These are phyloP conservation scores for Synergus umbraculus DNA, from an alignment of 2,888 invertebrate genomes.

Conservation along the genomic window DNA sequence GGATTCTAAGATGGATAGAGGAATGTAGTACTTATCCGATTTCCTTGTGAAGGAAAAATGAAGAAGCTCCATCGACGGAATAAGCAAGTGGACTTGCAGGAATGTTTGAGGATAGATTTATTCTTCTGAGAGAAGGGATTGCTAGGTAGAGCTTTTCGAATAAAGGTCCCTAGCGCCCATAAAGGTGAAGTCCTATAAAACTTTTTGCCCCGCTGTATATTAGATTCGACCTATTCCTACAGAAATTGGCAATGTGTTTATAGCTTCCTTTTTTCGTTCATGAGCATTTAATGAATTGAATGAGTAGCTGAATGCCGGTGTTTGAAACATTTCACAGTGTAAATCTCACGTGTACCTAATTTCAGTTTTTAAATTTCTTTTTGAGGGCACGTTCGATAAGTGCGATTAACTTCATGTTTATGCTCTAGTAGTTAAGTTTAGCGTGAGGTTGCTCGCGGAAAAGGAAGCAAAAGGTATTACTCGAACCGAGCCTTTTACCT, in stretches of 20 bases:
- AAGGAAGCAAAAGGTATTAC: constrained; percentile 26
- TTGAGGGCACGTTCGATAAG: not conserved
- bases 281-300: not conserved
- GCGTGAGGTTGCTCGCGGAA: constrained; percentile 27
- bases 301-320: not conserved
- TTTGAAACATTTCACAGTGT: not conserved
- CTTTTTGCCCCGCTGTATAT: not conserved
- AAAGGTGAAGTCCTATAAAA: not conserved
- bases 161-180: constrained; percentile 28
- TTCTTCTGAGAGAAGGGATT: constrained; percentile 43
- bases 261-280: not conserved
- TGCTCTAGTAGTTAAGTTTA: constrained; percentile 30
- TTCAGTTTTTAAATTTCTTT: not conserved
- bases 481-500: constrained; percentile 29
- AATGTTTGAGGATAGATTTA: constrained; percentile 37
- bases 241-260: not conserved
- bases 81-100: constrained; percentile 49
- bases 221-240: not conserved
- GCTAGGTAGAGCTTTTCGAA: constrained; percentile 41
- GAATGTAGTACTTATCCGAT: constrained; percentile 47
- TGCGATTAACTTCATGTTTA: constrained; percentile 29
- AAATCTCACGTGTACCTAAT: not conserved
- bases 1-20: constrained; percentile 45
- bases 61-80: constrained; percentile 50
- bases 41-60: constrained; percentile 47